Evolutionary conservation across 2,888 invertebrate genomes (phyloP).

Genomic region (Torymus auratus): DNA sequence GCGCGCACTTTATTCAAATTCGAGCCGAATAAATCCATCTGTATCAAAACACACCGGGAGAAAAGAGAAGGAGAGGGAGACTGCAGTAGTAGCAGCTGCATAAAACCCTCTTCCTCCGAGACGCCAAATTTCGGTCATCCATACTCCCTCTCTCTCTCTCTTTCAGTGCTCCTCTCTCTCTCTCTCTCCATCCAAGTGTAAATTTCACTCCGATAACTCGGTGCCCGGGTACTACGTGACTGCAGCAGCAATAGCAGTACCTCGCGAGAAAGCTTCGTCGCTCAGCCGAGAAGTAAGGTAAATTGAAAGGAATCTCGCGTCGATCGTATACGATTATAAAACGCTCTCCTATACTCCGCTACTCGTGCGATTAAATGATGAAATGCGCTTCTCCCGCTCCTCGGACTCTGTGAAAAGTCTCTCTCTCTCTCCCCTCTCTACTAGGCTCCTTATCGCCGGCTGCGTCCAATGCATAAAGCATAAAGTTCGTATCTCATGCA

Average conservation of each 20-base stretch:
- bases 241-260: background rate
- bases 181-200: constrained; percentile 4
- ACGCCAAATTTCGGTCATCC: no score
- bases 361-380: constrained; percentile 61
- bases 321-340: constrained; percentile 51
- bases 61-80: no score
- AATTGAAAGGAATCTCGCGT: constrained; percentile 53
- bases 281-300: constrained; percentile 5
- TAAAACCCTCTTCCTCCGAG: no score
- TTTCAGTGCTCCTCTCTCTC: background rate
- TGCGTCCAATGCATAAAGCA: constrained; percentile 75
- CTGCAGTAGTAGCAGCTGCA: no score
- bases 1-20: no score
- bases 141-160: no score
- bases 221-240: constrained; percentile 29
- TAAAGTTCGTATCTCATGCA: constrained; percentile 76
- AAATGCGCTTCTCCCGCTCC: constrained; percentile 59
- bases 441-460: constrained; percentile 69
- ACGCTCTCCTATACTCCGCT: background rate
- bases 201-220: constrained; percentile 35
- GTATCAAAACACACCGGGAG: no score
- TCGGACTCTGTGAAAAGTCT: constrained; percentile 57
- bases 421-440: constrained; percentile 27
- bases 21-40: no score
- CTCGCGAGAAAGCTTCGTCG: constrained; percentile 10